These are phyloP conservation scores for Nasonia oneida DNA, from an alignment of 2,888 invertebrate genomes.

Conservation along the genomic window DNA sequence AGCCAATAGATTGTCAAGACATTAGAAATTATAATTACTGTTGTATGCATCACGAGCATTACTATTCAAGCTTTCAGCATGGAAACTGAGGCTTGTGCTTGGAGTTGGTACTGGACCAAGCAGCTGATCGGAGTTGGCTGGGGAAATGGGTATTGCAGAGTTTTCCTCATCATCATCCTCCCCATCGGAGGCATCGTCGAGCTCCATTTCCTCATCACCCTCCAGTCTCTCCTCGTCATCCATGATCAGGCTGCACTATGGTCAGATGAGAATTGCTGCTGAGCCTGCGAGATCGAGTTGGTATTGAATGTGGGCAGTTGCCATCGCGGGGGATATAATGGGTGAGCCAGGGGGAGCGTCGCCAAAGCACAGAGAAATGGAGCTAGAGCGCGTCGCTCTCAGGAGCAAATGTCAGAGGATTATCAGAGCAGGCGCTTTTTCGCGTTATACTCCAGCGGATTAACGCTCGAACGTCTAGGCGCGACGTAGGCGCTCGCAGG, in stretches of 20 bases:
- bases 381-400: neutral
- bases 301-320: neutral
- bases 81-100: slow-evolving; percentile 68
- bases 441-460: neutral
- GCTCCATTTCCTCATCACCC: slow-evolving; percentile 85
- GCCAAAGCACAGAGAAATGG: neutral
- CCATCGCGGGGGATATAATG: neutral
- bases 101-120: slow-evolving; percentile 73
- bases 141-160: slow-evolving; percentile 80
- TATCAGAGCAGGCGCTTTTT: neutral
- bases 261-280: slow-evolving; percentile 47
- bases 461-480: neutral
- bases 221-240: slow-evolving; percentile 78
- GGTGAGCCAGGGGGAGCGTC: slow-evolving; percentile 4
- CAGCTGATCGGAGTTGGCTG: slow-evolving; percentile 78
- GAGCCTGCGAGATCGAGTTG: slow-evolving; percentile 17
- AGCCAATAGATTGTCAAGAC: neutral
- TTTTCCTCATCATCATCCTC: slow-evolving; percentile 86
- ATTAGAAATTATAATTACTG: slow-evolving; percentile 43
- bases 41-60: slow-evolving; percentile 57
- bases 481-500: neutral
- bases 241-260: slow-evolving; percentile 72
- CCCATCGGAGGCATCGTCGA: slow-evolving; percentile 87
- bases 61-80: slow-evolving; percentile 57
- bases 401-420: neutral